A percentile compares a stretch with the other conserved stretches of the same genome.
phyloP scores from a whole-genome alignment of 2,113 vertebrate genomes.

The Stercorarius parasiticus region DNA sequence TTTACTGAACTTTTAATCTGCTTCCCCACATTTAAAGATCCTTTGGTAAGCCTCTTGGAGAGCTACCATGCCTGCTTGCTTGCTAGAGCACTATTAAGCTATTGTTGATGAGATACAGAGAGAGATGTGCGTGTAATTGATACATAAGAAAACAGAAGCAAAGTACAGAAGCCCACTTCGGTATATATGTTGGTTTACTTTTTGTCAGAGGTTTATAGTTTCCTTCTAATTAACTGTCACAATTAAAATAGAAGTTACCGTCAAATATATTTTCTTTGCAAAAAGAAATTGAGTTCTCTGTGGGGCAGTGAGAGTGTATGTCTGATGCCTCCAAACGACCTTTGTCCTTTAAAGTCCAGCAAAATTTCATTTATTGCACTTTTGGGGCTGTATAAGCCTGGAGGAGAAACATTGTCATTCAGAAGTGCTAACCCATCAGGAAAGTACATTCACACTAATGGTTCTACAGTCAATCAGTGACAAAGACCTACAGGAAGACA shows the following conservation, averaged over 20 bases:
- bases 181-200: neutral
- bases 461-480: constrained; percentile 45
- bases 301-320: neutral
- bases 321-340: neutral
- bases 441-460: constrained; percentile 52
- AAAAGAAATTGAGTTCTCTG: neutral
- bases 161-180: neutral
- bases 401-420: constrained; percentile 59
- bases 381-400: neutral
- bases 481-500: constrained; percentile 57
- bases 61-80: neutral
- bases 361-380: constrained; percentile 39
- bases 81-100: neutral
- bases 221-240: neutral
- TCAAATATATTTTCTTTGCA: neutral
- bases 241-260: neutral
- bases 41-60: neutral
- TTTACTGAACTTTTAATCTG: neutral
- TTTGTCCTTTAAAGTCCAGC: constrained; percentile 43
- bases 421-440: constrained; percentile 62
- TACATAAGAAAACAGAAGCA: neutral
- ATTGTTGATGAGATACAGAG: neutral
- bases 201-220: neutral
- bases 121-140: neutral
- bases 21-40: neutral